Evolutionary conservation across 2,888 invertebrate genomes (phyloP), one percentile per base, ranked within the genome.

Genomic region (Resseliella maxima): DNA sequence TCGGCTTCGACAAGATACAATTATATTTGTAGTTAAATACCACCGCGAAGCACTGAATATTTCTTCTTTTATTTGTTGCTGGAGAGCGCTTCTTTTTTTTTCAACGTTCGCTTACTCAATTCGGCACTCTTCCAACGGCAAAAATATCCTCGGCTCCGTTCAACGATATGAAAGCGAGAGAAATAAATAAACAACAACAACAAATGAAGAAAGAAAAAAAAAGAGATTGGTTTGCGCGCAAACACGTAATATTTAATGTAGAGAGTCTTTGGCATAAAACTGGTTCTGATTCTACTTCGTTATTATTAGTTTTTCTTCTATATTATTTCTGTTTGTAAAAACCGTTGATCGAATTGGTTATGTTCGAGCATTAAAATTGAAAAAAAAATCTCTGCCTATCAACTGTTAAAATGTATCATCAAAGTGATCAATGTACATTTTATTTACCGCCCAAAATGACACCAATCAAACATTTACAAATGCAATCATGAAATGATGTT

Each of bases 241-340:
- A 59, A 59, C 59, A 59, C 27, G 59, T 59, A 59, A 59, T 59
- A 59, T 59, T 72, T 72, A 31, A 15, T 31, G 31, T 35, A 31
- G 10, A 27, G 31, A 72, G 27, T 59, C 46, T 59, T 35, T 72
- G 72, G 0, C 31, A 31, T 35, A 72, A 72, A 72, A 72, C 72
- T 72, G 72, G 72, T 72, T 72, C 72, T 72, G 12, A 72, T 8
- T 72, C 72, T 15, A 31, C 72, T 72, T 72, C 72, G 31, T 72
- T 72, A 72, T 72, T 72, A 72, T 72, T 72, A 72, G 72, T 72
- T 72, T 72, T 72, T 72, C 72, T 72, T 72, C 72, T 27, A 72
- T 72, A 72, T 27, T 31, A 15, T 72, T 72, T 72, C 31, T 72
- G 1, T 27, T n/a, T 3, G n/a, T 24, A 15, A 24, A 24, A n/a